phyloP scores from a whole-genome alignment of 2,113 vertebrate genomes.

The Paratilapia polleni region DNA sequence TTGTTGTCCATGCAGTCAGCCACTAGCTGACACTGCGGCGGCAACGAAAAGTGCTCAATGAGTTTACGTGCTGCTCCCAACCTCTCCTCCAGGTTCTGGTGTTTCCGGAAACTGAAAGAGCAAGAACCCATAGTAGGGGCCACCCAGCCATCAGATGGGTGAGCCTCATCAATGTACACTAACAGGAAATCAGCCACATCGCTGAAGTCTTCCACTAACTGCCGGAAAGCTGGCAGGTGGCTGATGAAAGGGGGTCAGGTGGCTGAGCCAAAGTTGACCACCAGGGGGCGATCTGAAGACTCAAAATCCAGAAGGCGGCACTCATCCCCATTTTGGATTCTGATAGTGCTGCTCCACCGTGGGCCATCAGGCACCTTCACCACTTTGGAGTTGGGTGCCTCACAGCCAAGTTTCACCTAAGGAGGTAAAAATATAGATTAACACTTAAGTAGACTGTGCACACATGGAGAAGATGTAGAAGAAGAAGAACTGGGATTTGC shows the following conservation, averaged over 20 bases:
- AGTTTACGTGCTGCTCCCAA: conserved; percentile 89
- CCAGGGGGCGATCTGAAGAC: conserved; percentile 88
- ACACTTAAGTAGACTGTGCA: background rate
- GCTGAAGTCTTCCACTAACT: conserved; percentile 94
- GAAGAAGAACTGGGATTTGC: background rate
- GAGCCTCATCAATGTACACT: conserved; percentile 98
- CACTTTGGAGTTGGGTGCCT: conserved; percentile 94
- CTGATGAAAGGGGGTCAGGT: conserved; percentile 97
- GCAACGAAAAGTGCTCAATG: conserved; percentile 89
- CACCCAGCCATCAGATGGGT: conserved; percentile 96
- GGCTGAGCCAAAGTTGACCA: conserved; percentile 97
- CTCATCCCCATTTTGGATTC: conserved; percentile 55
- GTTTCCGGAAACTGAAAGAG: conserved; percentile 90
- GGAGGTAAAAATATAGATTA: conserved; percentile 21
- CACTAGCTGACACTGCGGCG: conserved; percentile 91
- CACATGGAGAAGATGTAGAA: background rate
- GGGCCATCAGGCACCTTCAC: conserved; percentile 82
- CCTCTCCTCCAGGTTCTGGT: conserved; percentile 91
- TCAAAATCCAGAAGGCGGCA: conserved; percentile 95
- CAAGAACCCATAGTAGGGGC: conserved; percentile 86
- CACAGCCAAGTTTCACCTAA: conserved; percentile 92
- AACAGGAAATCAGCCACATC: conserved; percentile 94
- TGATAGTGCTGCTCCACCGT: conserved; percentile 45
- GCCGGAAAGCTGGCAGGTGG: conserved; percentile 93
- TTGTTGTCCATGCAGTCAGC: conserved; percentile 99